Percentiles rank a stretch among this genome's conserved stretches.
These are phyloP conservation scores for Plutella xylostella DNA, from an alignment of 2,888 invertebrate species.

Conservation along the genomic window DNA sequence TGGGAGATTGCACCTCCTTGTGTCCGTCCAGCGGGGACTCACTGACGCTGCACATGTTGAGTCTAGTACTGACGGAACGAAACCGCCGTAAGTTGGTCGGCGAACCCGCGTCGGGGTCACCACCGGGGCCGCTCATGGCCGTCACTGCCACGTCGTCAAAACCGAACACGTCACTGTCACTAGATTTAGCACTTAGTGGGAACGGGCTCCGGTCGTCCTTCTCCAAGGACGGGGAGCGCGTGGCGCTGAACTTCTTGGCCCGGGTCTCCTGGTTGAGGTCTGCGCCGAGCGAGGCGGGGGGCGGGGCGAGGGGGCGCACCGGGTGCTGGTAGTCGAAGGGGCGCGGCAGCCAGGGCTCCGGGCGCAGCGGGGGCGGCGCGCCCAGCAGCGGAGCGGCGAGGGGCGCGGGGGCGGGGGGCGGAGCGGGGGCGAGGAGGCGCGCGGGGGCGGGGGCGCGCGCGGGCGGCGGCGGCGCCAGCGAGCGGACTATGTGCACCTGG, in stretches of 20 bases:
- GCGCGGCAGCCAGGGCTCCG: conserved; percentile 57
- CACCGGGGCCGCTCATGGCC: conserved; percentile 23
- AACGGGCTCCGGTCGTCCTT: conserved; percentile 65
- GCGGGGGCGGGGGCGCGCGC: conserved; percentile 23
- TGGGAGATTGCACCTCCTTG: conserved; percentile 55
- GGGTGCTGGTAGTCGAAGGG: conserved; percentile 50
- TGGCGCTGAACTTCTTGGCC: conserved; percentile 55
- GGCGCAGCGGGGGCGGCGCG: conserved; percentile 20
- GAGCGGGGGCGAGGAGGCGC: conserved; percentile 20
- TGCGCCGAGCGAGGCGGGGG: conserved; percentile 40
- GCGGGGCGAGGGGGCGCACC: conserved; percentile 42
- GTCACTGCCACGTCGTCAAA: conserved; percentile 30
- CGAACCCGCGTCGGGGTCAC: conserved; percentile 34
- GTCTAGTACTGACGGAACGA: conserved; percentile 51
- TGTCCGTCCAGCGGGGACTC: conserved; percentile 39
- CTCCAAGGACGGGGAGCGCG: conserved; percentile 60
- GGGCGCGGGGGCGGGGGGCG: neutral
- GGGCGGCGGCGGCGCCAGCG: conserved; percentile 20
- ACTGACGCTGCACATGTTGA: conserved; percentile 50
- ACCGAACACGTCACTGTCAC: neutral
- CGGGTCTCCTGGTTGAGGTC: conserved; percentile 40
- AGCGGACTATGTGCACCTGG: conserved; percentile 53
- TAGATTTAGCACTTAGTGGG: conserved; percentile 21
- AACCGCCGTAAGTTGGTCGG: conserved; percentile 46
- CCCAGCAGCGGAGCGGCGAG: conserved; percentile 2